A percentile compares a stretch with the other conserved stretches of the same genome.
Evolutionary conservation across 2,797 vertebrate genomes (phyloP).

Genomic region (Brachymystax lenok): DNA sequence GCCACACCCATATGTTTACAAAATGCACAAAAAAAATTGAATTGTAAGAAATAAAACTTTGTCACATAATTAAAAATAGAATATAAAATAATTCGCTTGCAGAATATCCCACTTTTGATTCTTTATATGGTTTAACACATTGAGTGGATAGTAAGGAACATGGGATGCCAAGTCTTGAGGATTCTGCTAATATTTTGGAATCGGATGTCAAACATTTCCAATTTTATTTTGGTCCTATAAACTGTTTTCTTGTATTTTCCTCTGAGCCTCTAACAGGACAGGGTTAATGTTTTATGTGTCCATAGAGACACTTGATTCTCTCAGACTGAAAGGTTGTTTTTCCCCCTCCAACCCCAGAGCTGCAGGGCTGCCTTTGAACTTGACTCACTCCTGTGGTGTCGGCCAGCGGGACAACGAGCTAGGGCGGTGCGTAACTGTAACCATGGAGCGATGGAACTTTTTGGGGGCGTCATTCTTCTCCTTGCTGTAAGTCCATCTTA

Average conservation of each 20-base stretch:
- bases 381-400: neutral
- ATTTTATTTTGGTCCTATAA: neutral
- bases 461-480: neutral
- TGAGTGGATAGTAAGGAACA: too few species aligned
- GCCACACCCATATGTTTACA: too few species aligned
- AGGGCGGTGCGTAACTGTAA: too few species aligned
- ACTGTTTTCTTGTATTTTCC: neutral
- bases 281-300: neutral
- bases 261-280: neutral
- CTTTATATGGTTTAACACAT: too few species aligned
- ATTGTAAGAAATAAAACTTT: too few species aligned
- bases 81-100: too few species aligned
- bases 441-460: neutral
- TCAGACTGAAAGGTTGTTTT: neutral
- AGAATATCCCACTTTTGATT: too few species aligned
- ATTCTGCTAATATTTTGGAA: neutral
- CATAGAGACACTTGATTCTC: neutral
- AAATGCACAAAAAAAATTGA: too few species aligned
- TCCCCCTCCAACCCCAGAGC: neutral
- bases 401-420: neutral
- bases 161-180: neutral
- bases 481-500: neutral
- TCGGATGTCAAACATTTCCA: neutral
- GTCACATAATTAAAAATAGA: too few species aligned
- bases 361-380: conserved; percentile 8